phyloP scores from a whole-genome alignment of 2,888 invertebrate genomes.

The Cecidostiba fungosa region DNA sequence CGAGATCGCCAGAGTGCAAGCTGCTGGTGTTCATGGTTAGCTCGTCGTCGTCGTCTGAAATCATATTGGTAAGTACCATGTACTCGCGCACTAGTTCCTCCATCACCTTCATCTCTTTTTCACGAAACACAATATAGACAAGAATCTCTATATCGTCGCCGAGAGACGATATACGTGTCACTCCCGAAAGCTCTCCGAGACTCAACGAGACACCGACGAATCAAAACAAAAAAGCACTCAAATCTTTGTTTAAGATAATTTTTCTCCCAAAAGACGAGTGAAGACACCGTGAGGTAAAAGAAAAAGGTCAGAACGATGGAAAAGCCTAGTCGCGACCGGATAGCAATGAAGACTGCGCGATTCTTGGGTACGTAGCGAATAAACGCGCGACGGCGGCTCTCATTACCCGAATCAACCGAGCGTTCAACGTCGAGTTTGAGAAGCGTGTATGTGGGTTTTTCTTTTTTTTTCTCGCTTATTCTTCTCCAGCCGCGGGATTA shows the following conservation, averaged over 20 bases:
- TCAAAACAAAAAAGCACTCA: neutral
- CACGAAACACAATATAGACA: neutral
- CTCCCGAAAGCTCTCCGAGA: neutral
- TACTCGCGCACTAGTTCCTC: slow-evolving; percentile 11
- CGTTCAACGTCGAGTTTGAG: slow-evolving; percentile 51
- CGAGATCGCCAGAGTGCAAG: slow-evolving; percentile 72
- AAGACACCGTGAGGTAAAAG: neutral
- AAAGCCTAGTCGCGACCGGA: neutral
- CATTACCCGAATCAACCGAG: slow-evolving; percentile 71
- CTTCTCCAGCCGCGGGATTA: neutral
- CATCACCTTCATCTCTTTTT: neutral
- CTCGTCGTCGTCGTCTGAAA: slow-evolving; percentile 59
- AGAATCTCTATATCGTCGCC: neutral
- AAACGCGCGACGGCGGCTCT: slow-evolving; percentile 44
- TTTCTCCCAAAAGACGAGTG: neutral
- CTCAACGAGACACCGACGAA: neutral
- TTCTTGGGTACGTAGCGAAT: neutral
- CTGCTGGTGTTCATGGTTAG: slow-evolving; percentile 73
- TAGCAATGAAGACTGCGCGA: neutral
- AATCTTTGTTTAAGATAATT: neutral
- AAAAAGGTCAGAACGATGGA: neutral
- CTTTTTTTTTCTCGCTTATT: neutral
- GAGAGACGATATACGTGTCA: neutral
- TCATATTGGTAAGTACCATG: slow-evolving; percentile 9
- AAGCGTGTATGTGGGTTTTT: neutral